A percentile compares a stretch with the other conserved stretches of the same genome.
Evolutionary conservation across 2,888 invertebrate species (phyloP).

Genomic region (Cacoxenus indagator): DNA sequence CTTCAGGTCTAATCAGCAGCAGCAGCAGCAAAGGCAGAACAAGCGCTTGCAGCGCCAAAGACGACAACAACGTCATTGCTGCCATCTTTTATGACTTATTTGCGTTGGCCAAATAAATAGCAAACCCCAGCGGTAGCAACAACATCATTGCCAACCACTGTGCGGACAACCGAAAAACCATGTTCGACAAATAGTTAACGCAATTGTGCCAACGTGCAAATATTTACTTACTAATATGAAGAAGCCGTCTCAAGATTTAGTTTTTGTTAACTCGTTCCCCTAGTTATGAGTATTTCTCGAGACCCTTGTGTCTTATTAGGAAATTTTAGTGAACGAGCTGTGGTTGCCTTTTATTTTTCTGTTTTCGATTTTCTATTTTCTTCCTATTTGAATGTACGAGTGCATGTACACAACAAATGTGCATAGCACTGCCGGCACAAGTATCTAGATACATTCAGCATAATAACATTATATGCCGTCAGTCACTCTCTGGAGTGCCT

Average conservation of each 20-base stretch:
- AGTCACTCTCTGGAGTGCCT: conserved; percentile 17
- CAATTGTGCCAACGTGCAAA: conserved; percentile 21
- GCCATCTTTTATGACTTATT: conserved; percentile 38
- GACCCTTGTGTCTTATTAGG: not conserved
- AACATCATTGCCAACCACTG: not conserved
- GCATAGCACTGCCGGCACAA: not conserved
- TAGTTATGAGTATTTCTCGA: not conserved
- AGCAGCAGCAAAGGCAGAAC: conserved; percentile 13
- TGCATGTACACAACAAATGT: too few relatives aligned
- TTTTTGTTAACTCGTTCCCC: not conserved
- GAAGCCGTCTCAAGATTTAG: conserved; percentile 28
- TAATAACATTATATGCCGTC: not conserved
- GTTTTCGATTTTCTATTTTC: not conserved
- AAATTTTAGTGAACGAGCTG: not conserved
- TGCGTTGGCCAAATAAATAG: conserved; percentile 41
- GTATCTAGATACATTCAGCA: not conserved
- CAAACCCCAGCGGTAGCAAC: not conserved
- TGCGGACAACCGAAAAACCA: conserved; percentile 35
- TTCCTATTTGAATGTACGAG: not conserved
- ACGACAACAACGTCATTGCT: conserved; percentile 6
- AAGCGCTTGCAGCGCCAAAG: conserved; percentile 32
- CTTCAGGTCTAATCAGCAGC: conserved; percentile 19
- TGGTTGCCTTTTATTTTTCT: not conserved
- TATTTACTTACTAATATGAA: conserved; percentile 20
- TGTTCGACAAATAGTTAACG: conserved; percentile 23